Base-by-base conservation (phyloP, 2,797 vertebrate species). In the Rousettus madagascariensis region DNA sequence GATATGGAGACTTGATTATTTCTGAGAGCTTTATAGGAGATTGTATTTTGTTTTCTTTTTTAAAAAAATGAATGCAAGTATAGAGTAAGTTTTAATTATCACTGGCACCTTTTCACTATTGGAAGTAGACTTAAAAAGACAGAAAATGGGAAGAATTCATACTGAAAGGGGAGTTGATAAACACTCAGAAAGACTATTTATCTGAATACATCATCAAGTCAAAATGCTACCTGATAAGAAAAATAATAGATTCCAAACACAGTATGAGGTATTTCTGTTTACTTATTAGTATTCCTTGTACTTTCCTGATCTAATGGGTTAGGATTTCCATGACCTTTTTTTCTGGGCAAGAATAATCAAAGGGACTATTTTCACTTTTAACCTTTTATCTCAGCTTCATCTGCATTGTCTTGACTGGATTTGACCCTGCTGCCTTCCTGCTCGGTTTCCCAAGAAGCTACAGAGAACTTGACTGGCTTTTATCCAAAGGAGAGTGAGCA, bases 1-100 rank as follows among this genome's bases (percentile, higher is more conserved):
- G 97, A 97, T 95, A 97, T n/a, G 63, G 55, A 79, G 91, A 88
- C 91, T 98, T 97, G 97, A 97, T 98, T 97, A 68, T 95, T 96
- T 97, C 83, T 97, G 97, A 97, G 97, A 97, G 95, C 85, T 97
- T 97, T 97, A 96, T 69, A 93, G 95, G 96, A 96, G 96, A 97
- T 98, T 77, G 28, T 97, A 94, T 94, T 97, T 43, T 5, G 13
- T 51, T 49, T 82, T 36, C 30, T 33, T n/a, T 6, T 30, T 77
- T 95, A 98, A 43, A 43, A 11, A 43, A 43, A 98, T 97, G 96
- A 98, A 97, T 97, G 61, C 78, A 94, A 86, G 57, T 57, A 97
- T 94, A 97, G 91, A 98, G 91, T 98, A 97, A 93, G 82, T 97
- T 98, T 98, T 98, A 98, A 98, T 98, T 98, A 97, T 97, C 66